These are phyloP conservation scores for Mormyrus hasselquistii DNA, from an alignment of 2,797 vertebrate genomes.

Conservation along the genomic window DNA sequence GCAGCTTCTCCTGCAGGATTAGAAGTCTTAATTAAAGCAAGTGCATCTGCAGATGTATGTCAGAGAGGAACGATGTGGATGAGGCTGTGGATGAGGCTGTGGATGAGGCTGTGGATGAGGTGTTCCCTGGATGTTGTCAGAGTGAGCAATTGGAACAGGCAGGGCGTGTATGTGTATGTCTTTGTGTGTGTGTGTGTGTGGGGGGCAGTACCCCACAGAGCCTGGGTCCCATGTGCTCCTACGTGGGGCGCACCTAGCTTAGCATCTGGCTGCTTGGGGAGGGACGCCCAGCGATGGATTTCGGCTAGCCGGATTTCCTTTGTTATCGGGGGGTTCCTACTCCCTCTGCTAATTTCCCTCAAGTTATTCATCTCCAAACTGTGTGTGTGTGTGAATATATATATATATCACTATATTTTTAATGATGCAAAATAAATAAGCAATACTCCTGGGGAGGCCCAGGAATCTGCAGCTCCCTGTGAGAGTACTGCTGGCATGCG, in stretches of 20 bases:
- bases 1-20: not conserved
- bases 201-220: not conserved
- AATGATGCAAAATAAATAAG: constrained; percentile 76
- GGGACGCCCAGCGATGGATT: constrained; percentile 32
- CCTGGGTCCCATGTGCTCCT: not conserved
- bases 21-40: not conserved
- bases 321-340: constrained; percentile 46
- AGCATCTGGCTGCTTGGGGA: not conserved
- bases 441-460: constrained; percentile 62
- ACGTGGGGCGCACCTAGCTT: not conserved
- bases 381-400: constrained; percentile 51
- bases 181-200: not conserved
- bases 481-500: constrained; percentile 66
- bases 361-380: constrained; percentile 63
- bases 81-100: not conserved
- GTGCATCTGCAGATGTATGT: not conserved
- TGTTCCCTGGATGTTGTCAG: not conserved
- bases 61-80: not conserved
- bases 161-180: not conserved
- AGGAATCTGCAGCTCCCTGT: constrained; percentile 65
- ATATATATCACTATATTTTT: constrained; percentile 78
- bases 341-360: constrained; percentile 67
- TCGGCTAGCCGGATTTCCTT: constrained; percentile 57
- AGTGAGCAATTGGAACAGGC: not conserved
- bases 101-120: not conserved